Base-by-base conservation (phyloP, 2,797 vertebrate genomes). In the Lates japonicus region DNA sequence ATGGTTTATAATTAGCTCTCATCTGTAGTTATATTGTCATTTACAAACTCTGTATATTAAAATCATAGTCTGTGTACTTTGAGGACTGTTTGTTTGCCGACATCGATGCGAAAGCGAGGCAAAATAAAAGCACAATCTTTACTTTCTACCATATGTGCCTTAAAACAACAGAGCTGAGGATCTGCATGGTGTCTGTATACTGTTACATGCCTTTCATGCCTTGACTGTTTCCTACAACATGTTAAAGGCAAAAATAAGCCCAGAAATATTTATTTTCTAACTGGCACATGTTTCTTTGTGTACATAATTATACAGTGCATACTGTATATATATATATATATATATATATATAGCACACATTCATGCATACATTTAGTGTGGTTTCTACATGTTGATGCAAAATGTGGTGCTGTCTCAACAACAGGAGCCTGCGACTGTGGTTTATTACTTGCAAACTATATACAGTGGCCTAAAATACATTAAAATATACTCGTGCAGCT, bases 301-400 rank as follows among this genome's bases (percentile, higher is more conserved):
- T n/a, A n/a, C n/a, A n/a, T n/a, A n/a, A n/a, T n/a, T n/a, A n/a
- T n/a, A n/a, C n/a, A n/a, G n/a, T n/a, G n/a, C n/a, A n/a, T n/a
- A n/a, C n/a, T n/a, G n/a, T n/a, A n/a, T n/a, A n/a, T n/a, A n/a
- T n/a, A n/a, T n/a, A n/a, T n/a, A n/a, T n/a, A n/a, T n/a, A n/a
- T n/a, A n/a, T n/a, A n/a, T n/a, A n/a, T n/a, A n/a, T n/a, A n/a
- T n/a, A 49, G 55, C 46, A 69, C 41, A 41, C 29, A 42, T 39
- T 29, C 57, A 33, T 72, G 49, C 20, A 22, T 11, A 48, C 12
- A 54, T 81, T 57, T 59, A 42, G 29, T 29, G 46, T 19, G 58
- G 42, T 46, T 75, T 64, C 64, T 73, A 12, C 33, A 16, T 42
- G 11, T 62, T 31, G 57, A 80, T 72, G 16, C 12, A 25, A 35